phyloP scores from a whole-genome alignment of 2,797 vertebrate species.

The Sylvia borin region DNA sequence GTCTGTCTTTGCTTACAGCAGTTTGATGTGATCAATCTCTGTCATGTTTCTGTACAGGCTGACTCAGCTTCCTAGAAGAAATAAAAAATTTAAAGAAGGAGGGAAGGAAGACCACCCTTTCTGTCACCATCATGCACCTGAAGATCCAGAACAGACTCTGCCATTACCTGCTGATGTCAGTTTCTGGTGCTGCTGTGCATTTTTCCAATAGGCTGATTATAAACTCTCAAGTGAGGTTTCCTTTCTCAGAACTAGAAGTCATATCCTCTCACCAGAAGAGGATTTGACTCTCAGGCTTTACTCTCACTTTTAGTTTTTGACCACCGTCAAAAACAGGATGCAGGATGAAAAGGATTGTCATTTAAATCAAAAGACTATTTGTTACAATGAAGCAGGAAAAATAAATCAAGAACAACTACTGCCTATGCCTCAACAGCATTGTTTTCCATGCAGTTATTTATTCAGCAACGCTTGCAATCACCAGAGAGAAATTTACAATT shows the following conservation, averaged over 20 bases:
- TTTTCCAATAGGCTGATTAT: not conserved
- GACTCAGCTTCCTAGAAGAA: constrained; percentile 3
- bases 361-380: not conserved
- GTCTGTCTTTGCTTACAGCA: not conserved
- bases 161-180: not conserved
- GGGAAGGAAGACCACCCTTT: not conserved
- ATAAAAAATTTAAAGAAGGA: not conserved
- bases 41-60: not conserved
- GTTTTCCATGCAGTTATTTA: not conserved
- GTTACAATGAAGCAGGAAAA: not conserved
- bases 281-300: not conserved
- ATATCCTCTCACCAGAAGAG: not conserved
- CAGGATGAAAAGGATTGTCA: not conserved
- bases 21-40: constrained; percentile 9
- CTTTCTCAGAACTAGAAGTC: not conserved
- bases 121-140: not conserved
- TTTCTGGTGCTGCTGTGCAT: not conserved
- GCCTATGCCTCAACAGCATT: not conserved
- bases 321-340: not conserved
- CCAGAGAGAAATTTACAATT: not conserved
- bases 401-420: not conserved
- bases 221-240: not conserved
- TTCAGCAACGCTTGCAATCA: not conserved
- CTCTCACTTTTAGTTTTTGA: not conserved
- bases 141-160: not conserved